Conservation (phyloP, 1,140 invertebrate genomes). For the Ceratosolen solmsi region DNA sequence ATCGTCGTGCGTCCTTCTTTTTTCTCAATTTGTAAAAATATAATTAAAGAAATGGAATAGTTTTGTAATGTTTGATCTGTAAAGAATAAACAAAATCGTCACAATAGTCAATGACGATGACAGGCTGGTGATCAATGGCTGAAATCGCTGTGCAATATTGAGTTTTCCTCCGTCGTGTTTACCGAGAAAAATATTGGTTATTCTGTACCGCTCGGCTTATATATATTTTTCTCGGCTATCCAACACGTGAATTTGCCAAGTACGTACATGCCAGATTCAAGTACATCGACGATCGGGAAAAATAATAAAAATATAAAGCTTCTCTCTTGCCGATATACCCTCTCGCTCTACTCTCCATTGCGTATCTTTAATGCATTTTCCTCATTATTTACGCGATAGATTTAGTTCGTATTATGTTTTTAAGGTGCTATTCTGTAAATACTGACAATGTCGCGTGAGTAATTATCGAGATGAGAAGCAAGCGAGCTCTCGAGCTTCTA, state of each 20-base stretch:
- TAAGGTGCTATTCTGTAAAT: conserved; percentile 59
- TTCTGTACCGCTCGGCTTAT: not conserved
- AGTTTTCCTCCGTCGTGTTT: conserved; percentile 16
- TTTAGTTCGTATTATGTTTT: conserved; percentile 31
- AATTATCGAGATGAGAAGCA: conserved; percentile 36
- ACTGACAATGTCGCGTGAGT: conserved; percentile 48
- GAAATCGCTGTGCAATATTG: conserved; percentile 47
- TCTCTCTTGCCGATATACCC: conserved; percentile 35
- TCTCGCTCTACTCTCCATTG: conserved; percentile 4
- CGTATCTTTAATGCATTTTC: conserved; percentile 21
- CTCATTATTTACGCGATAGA: conserved; percentile 29
- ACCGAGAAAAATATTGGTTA: conserved; percentile 30
- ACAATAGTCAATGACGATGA: conserved; percentile 40
- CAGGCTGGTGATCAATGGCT: conserved; percentile 43
- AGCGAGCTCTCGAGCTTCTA: conserved; percentile 12
- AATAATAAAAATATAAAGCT: conserved; percentile 23
- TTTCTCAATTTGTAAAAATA: conserved; percentile 20
- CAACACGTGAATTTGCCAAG: not conserved
- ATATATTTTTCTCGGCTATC: not conserved
- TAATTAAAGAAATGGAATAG: not conserved
- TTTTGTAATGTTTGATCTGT: conserved; percentile 25
- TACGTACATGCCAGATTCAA: not conserved
- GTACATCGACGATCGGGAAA: not conserved
- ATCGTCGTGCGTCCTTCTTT: not conserved
- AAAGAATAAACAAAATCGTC: conserved; percentile 27